Conservation (phyloP, 1,140 invertebrate species). For the Trichonephila clavipes region DNA sequence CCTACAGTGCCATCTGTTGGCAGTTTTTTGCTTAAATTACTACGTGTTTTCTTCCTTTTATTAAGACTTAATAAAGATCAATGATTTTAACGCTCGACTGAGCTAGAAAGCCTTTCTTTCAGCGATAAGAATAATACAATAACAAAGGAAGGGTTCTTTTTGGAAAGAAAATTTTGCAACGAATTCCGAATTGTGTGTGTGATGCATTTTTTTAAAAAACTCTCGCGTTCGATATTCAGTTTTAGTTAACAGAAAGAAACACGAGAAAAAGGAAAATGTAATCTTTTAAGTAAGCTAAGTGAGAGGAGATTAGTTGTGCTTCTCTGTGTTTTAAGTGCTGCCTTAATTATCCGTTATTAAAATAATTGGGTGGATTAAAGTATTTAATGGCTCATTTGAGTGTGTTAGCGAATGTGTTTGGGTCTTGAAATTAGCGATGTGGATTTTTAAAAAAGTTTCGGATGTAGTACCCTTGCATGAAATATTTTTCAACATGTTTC, state of each 20-base stretch:
- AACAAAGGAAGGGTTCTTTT: not conserved
- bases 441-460: not conserved
- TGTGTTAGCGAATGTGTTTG: not conserved
- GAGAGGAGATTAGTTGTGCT: not conserved
- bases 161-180: constrained; percentile 22
- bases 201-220: not conserved
- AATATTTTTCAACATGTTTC: too few species aligned
- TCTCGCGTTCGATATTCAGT: not conserved
- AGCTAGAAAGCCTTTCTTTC: constrained; percentile 34
- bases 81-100: constrained; percentile 18
- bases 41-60: not conserved
- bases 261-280: not conserved
- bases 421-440: not conserved
- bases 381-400: not conserved
- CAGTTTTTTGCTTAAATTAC: constrained; percentile 66
- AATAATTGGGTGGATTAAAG: constrained; percentile 16
- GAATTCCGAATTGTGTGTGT: not conserved
- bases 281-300: constrained; percentile 28
- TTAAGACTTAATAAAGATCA: constrained; percentile 59
- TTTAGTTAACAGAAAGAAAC: not conserved
- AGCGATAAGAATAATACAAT: constrained; percentile 28
- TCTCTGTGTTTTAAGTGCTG: not conserved
- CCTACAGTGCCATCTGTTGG: constrained; percentile 61
- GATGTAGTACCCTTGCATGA: too few species aligned
- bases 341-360: not conserved